These are phyloP conservation scores for Rhodophaea formosa DNA, from an alignment of 2,888 invertebrate genomes.

Conservation along the genomic window DNA sequence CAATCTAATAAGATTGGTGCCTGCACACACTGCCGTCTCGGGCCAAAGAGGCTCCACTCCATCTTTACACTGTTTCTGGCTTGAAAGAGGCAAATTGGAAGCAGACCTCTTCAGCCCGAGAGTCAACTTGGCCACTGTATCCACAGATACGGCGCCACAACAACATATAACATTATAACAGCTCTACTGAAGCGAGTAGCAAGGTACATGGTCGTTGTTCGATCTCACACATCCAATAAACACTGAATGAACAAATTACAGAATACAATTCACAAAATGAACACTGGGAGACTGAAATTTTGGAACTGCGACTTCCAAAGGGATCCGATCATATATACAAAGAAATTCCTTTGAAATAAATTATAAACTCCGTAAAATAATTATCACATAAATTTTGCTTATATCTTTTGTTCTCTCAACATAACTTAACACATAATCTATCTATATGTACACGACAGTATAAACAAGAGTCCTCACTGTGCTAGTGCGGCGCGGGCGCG, in stretches of 20 bases:
- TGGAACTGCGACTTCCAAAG: slow-evolving; percentile 46
- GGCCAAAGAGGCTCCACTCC: slow-evolving; percentile 36
- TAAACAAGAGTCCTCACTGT: slow-evolving; percentile 42
- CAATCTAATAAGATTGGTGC: background rate
- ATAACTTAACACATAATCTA: slow-evolving; percentile 73
- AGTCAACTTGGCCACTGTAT: slow-evolving; percentile 44
- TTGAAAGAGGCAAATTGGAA: slow-evolving; percentile 41
- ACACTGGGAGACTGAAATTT: slow-evolving; percentile 56
- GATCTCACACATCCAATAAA: slow-evolving; percentile 58
- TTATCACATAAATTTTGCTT: slow-evolving; percentile 80
- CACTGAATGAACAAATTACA: slow-evolving; percentile 59
- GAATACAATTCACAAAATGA: slow-evolving; percentile 57
- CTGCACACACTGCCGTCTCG: slow-evolving; percentile 36
- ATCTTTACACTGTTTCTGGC: slow-evolving; percentile 39
- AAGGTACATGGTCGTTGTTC: slow-evolving; percentile 61
- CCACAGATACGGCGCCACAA: slow-evolving; percentile 61
- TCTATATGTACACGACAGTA: slow-evolving; percentile 69
- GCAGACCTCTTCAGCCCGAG: slow-evolving; percentile 34
- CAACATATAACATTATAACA: slow-evolving; percentile 69
- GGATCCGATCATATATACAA: slow-evolving; percentile 64
- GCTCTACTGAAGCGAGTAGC: slow-evolving; percentile 72
- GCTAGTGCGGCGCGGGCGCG: slow-evolving; percentile 45
- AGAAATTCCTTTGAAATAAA: slow-evolving; percentile 78
- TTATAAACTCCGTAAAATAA: slow-evolving; percentile 80
- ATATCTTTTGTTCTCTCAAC: slow-evolving; percentile 67